phyloP scores from a whole-genome alignment of 2,888 invertebrate species.

The Alviniconcha strummeri region DNA sequence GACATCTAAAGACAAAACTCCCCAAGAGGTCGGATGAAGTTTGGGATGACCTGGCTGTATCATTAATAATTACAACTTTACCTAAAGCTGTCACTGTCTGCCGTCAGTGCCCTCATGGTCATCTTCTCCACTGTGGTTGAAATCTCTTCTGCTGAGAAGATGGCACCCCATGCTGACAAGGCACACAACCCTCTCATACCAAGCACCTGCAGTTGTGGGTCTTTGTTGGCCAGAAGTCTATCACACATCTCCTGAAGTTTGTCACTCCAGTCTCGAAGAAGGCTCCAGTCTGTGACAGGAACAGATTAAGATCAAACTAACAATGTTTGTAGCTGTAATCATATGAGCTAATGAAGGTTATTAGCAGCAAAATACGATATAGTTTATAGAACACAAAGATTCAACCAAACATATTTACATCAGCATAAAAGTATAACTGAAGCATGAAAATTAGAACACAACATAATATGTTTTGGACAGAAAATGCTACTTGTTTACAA shows the following conservation, averaged over 20 bases:
- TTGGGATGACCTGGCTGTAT: too few relatives aligned
- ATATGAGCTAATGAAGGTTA: too few relatives aligned
- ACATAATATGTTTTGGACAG: background rate
- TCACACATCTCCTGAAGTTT: slow-evolving; percentile 20
- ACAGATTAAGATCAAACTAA: too few relatives aligned
- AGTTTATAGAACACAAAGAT: too few relatives aligned
- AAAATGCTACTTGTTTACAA: background rate
- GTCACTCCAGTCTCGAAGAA: slow-evolving; percentile 1
- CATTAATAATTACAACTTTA: background rate
- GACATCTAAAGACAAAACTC: background rate
- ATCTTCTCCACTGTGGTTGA: background rate
- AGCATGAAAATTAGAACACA: too few relatives aligned
- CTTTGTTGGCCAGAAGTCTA: slow-evolving; percentile 29
- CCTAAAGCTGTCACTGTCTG: slow-evolving; percentile 23
- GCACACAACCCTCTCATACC: slow-evolving; percentile 35
- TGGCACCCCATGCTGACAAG: slow-evolving; percentile 7
- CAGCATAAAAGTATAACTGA: too few relatives aligned
- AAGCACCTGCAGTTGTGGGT: slow-evolving; percentile 36
- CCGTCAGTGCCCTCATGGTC: background rate
- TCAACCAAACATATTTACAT: too few relatives aligned
- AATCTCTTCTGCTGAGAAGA: slow-evolving; percentile 13
- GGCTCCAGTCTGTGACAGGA: slow-evolving; percentile 4
- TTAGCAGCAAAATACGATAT: too few relatives aligned
- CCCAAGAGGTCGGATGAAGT: too few relatives aligned
- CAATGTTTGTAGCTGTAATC: too few relatives aligned